These are phyloP conservation scores for Beris morrisii DNA, from an alignment of 2,888 invertebrate species.

Conservation along the genomic window DNA sequence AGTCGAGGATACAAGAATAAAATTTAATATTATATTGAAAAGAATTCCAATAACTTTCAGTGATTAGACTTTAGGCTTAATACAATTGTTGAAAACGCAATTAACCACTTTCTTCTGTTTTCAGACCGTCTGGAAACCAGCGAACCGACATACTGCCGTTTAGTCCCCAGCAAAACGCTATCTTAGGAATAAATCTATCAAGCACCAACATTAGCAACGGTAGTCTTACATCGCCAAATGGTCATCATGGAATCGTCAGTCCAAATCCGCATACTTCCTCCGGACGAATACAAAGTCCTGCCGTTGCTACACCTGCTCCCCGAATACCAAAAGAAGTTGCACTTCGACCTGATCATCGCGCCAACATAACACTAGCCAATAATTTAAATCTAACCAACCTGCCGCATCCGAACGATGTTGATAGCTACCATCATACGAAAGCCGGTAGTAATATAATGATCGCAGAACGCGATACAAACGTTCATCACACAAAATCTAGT, in stretches of 20 bases:
- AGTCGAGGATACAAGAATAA: too few species aligned
- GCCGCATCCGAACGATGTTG: constrained; percentile 14
- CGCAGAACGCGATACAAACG: constrained; percentile 40
- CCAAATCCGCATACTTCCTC: constrained; percentile 40
- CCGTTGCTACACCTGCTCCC: constrained; percentile 52
- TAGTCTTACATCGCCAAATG: constrained; percentile 9
- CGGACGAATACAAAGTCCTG: constrained; percentile 51
- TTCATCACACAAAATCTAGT: constrained; percentile 27
- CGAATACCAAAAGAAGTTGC: constrained; percentile 55
- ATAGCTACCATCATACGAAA: constrained; percentile 23
- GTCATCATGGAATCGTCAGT: constrained; percentile 29
- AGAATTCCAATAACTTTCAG: too few species aligned
- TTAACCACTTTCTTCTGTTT: constrained; percentile 37
- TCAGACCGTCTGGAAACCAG: constrained; percentile 60
- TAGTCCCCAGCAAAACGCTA: constrained; percentile 45
- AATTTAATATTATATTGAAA: too few species aligned
- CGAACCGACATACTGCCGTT: constrained; percentile 54
- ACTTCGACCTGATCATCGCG: constrained; percentile 45
- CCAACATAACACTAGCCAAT: constrained; percentile 32
- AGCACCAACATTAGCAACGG: constrained; percentile 21
- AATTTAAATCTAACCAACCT: constrained; percentile 32
- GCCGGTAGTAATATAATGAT: constrained; percentile 35
- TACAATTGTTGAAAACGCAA: too few species aligned
- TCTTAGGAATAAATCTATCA: constrained; percentile 36
- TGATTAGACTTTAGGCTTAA: too few species aligned